Conservation (phyloP, 2,797 vertebrate genomes). For the Adrianichthys oophorus region DNA sequence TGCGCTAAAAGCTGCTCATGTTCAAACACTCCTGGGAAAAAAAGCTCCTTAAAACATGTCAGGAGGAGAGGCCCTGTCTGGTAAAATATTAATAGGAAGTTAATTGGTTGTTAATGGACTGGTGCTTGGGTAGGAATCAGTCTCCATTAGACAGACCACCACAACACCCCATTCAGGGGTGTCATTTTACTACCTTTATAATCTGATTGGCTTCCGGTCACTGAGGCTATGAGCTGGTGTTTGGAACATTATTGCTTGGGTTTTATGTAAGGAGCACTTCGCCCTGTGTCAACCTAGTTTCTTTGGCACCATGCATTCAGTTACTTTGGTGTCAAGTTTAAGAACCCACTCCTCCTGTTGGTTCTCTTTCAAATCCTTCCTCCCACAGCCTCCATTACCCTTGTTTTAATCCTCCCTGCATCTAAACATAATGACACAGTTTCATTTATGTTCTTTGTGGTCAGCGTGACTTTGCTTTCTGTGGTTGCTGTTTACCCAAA, state of each 20-base stretch:
- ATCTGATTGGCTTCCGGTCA: constrained; percentile 68
- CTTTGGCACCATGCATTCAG: constrained; percentile 26
- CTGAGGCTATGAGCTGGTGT: constrained; percentile 49
- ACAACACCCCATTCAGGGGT: constrained; percentile 62
- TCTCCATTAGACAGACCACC: constrained; percentile 70
- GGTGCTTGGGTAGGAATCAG: constrained; percentile 70
- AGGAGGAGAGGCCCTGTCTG: constrained; percentile 78
- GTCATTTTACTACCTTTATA: constrained; percentile 65
- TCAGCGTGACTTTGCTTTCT: constrained; percentile 55
- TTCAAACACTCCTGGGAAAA: constrained; percentile 79
- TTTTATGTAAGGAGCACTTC: constrained; percentile 44
- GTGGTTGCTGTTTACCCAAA: constrained; percentile 45
- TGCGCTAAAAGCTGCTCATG: constrained; percentile 83
- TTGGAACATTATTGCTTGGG: constrained; percentile 52
- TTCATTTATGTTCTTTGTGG: constrained; percentile 62
- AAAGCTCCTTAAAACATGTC: constrained; percentile 76
- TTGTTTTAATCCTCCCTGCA: constrained; percentile 26
- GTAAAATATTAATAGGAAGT: constrained; percentile 84
- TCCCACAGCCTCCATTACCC: constrained; percentile 2
- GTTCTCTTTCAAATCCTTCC: constrained; percentile 9
- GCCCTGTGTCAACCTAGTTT: constrained; percentile 21
- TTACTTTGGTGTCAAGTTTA: constrained; percentile 28
- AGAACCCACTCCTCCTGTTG: constrained; percentile 9
- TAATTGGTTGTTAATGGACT: constrained; percentile 84
- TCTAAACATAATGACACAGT: constrained; percentile 56